Percentiles rank a stretch among this genome's conserved stretches.
Conservation (phyloP, 1,140 invertebrate species). For the Drosophila gunungcola region DNA sequence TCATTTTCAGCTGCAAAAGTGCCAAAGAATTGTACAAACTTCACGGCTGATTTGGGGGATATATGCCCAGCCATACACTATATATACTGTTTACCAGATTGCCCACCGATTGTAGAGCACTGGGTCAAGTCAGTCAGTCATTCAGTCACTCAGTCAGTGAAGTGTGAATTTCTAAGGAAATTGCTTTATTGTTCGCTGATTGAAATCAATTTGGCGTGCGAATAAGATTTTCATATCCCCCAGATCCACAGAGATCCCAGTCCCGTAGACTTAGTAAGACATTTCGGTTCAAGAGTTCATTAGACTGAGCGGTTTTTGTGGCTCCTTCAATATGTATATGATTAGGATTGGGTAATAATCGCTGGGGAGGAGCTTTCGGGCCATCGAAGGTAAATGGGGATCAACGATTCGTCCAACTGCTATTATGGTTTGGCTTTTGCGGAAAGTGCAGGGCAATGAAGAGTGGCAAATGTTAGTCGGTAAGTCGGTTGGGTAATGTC, state of each 20-base stretch:
- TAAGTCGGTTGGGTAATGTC: slow-evolving; percentile 29
- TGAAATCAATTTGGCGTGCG: slow-evolving; percentile 74
- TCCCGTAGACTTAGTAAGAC: slow-evolving; percentile 16
- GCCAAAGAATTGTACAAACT: slow-evolving; percentile 37
- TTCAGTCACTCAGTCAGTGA: slow-evolving; percentile 22
- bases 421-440: slow-evolving; percentile 4
- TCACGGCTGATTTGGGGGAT: slow-evolving; percentile 42
- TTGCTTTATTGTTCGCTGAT: slow-evolving; percentile 73
- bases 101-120: slow-evolving; percentile 58
- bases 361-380: slow-evolving; percentile 13
- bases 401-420: slow-evolving; percentile 14
- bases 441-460: slow-evolving; percentile 10
- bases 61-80: slow-evolving; percentile 30
- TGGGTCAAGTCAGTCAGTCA: slow-evolving; percentile 52
- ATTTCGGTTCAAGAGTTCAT: slow-evolving; percentile 68
- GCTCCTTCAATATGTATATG: slow-evolving; percentile 24
- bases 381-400: slow-evolving; percentile 31
- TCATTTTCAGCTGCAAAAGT: slow-evolving; percentile 67
- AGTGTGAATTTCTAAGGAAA: slow-evolving; percentile 75
- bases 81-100: slow-evolving; percentile 53
- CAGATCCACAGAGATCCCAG: slow-evolving; percentile 9
- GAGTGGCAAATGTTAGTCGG: slow-evolving; percentile 19
- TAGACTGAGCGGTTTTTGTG: slow-evolving; percentile 22
- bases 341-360: slow-evolving; percentile 46
- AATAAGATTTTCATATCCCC: slow-evolving; percentile 24